Evolutionary conservation across 2,113 vertebrate genomes (phyloP), one percentile per base, ranked within the genome.

Genomic region (Zosterops pallidus): DNA sequence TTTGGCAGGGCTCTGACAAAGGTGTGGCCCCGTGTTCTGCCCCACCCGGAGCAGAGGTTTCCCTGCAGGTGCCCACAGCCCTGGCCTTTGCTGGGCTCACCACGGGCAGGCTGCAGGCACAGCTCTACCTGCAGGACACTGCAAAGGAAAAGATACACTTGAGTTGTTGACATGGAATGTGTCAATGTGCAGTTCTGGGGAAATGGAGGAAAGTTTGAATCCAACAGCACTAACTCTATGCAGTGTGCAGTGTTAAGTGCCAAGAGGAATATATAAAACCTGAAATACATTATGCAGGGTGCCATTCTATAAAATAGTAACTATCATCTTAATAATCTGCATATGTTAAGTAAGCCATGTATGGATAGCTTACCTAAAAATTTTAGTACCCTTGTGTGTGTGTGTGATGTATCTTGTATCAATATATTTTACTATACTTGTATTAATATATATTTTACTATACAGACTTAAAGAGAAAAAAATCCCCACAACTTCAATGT

Each of bases 61-160:
- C 62, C 68, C 55, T 78, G 25, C 2, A 15, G 59, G 1, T 57
- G 6, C 12, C 26, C 19, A 2, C 6, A 33, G 49, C 28, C 69
- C 37, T 59, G 64, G 24, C 5, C 65, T 77, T 49, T 9, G 16
- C 72, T 70, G 0, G 50, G 9, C 9, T 74, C 29, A 6, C 42
- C 35, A 2, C 1, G 6, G 29, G 9, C 5, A 37, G 56, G 46
- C 52, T 64, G 68, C 53, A 46, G 35, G 25, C 46, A 12, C 47
- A 33, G n/a, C 8, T 18, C 21, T 5, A 4, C 0, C 0, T 26
- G 47, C 19, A 9, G 69, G 60, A 24, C 12, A 0, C 18, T 19
- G 12, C 5, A 5, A 3, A 52, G 19, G 16, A 42, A 18, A 28
- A 68, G 16, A 15, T 9, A 5, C 5, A 2, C 4, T 1, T 12